phyloP scores from a whole-genome alignment of 2,888 invertebrate genomes.

The Nomada flava region DNA sequence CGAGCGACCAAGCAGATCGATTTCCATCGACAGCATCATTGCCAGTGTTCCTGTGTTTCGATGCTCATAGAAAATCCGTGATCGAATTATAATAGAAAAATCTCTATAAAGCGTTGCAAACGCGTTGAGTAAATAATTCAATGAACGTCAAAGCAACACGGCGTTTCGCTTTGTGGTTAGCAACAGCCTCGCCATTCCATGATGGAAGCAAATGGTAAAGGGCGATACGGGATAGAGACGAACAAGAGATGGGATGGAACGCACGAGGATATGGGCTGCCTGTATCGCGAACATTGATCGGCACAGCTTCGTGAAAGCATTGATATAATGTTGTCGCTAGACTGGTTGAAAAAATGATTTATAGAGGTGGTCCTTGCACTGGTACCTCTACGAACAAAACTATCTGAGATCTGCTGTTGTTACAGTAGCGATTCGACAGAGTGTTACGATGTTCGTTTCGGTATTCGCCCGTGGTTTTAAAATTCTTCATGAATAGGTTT shows the following conservation, averaged over 20 bases:
- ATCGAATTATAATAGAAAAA: too few species aligned
- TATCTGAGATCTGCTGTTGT: conserved; percentile 40
- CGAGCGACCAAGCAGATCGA: too few species aligned
- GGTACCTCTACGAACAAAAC: too few species aligned
- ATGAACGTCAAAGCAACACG: conserved; percentile 29
- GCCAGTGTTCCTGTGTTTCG: neutral
- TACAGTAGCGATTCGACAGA: conserved; percentile 19
- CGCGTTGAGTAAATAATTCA: conserved; percentile 41
- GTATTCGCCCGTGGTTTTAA: conserved; percentile 26
- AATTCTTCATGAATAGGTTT: conserved; percentile 42
- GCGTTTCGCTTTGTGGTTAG: conserved; percentile 27
- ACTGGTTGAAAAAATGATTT: conserved; percentile 34
- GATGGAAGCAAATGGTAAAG: conserved; percentile 16
- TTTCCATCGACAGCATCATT: too few species aligned
- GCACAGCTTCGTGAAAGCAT: conserved; percentile 34
- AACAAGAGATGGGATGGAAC: conserved; percentile 1
- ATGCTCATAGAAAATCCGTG: neutral
- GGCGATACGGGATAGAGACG: conserved; percentile 11
- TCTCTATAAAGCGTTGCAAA: conserved; percentile 17
- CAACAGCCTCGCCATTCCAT: conserved; percentile 3
- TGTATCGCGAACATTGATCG: conserved; percentile 41
- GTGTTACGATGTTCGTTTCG: neutral
- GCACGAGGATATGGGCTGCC: conserved; percentile 2
- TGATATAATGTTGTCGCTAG: conserved; percentile 31
- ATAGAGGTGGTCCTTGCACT: neutral